phyloP scores from a whole-genome alignment of 1,140 invertebrate species.

The Drosophila truncata region DNA sequence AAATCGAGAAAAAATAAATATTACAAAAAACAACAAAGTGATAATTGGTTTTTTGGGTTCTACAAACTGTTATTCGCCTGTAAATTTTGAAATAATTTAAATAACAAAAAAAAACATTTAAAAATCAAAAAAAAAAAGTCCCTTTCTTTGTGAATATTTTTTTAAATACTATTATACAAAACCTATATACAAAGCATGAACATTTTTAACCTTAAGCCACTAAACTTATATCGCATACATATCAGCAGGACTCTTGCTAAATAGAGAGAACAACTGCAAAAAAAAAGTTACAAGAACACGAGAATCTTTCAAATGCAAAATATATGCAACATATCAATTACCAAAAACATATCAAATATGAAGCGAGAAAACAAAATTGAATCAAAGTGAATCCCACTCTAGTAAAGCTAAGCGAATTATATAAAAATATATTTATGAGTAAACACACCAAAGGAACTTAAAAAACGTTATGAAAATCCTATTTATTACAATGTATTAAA shows the following conservation, averaged over 20 bases:
- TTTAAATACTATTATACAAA: slow-evolving; percentile 60
- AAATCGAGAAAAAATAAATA: slow-evolving; percentile 11
- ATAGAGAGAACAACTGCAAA: slow-evolving; percentile 32
- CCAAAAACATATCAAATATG: slow-evolving; percentile 77
- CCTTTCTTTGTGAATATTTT: slow-evolving; percentile 70
- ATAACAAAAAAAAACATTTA: slow-evolving; percentile 16
- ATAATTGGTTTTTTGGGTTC: slow-evolving; percentile 65
- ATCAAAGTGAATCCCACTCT: slow-evolving; percentile 20
- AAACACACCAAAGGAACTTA: slow-evolving; percentile 27
- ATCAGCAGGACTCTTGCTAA: slow-evolving; percentile 60
- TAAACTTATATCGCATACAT: slow-evolving; percentile 75
- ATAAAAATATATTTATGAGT: slow-evolving; percentile 13
- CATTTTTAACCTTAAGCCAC: slow-evolving; percentile 58
- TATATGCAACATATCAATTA: slow-evolving; percentile 80
- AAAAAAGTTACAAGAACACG: slow-evolving; percentile 36
- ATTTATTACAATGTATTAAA: background rate
- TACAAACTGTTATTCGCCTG: slow-evolving; percentile 29
- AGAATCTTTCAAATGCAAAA: slow-evolving; percentile 46
- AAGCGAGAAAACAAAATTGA: slow-evolving; percentile 31
- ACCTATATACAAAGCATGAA: slow-evolving; percentile 44
- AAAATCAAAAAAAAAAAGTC: slow-evolving; percentile 31
- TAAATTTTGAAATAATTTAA: slow-evolving; percentile 41
- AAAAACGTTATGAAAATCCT: background rate
- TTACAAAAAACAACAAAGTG: slow-evolving; percentile 58
- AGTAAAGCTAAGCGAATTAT: slow-evolving; percentile 20